Base-by-base conservation (phyloP, 2,888 invertebrate species). In the Hypena proboscidalis region DNA sequence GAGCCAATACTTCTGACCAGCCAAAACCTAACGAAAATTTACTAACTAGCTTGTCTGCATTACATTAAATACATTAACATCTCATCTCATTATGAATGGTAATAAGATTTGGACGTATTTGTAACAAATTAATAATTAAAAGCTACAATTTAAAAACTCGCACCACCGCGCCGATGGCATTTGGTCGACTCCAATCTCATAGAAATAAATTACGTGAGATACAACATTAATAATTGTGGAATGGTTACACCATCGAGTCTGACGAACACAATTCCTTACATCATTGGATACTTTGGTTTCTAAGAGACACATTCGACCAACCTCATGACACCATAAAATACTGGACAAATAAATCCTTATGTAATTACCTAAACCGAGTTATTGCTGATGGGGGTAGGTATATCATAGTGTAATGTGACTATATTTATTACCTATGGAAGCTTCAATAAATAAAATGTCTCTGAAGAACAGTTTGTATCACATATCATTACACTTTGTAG, bases 381-480 rank as follows among this genome's bases (percentile, higher is more conserved):
- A 85, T 87, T 87, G 85, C 84, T 85, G 84, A 63, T 55, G 65
- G 76, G 74, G 75, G 73, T 80, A 77, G 75, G 73, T 80, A 77
- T 72, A 78, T 74, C 62, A 74, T 73, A 76, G 71, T 81, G 82
- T 75, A 78, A 70, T 78, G 82, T 77, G 78, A 77, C 80, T 81
- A 80, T 80, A 77, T 79, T 80, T 75, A 81, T 83, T 78, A 85
- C 56, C 85, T 90, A 89, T 87, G 86, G 88, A 83, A 86, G 86
- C 79, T 80, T 89, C 76, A 82, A 84, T 90, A 90, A 90, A 89
- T 90, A 90, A 90, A 88, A 90, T 83, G 88, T 87, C 83, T 90
- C 86, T 89, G 87, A 77, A 90, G 85, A 85, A 85, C 77, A 86
- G 81, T 87, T 85, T 89, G 85, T 90, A 90, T 90, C 90, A 90